Percentiles rank a stretch among this genome's conserved stretches.
phyloP scores from a whole-genome alignment of 2,113 vertebrate species.

The Vidua chalybeata region DNA sequence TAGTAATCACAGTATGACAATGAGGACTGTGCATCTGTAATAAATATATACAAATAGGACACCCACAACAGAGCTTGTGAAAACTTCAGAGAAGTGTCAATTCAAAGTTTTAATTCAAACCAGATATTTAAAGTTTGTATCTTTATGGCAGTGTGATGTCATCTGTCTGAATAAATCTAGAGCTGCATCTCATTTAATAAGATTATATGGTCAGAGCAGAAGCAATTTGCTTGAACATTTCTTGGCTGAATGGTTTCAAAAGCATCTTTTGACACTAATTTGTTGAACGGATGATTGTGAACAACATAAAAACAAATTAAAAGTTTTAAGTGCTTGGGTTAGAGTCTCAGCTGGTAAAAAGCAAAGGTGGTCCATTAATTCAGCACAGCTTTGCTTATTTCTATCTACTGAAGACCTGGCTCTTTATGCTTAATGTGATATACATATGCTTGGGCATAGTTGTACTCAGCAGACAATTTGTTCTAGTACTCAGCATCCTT shows the following conservation, averaged over 20 bases:
- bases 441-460: not conserved
- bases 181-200: constrained; percentile 29
- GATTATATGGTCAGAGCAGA: constrained; percentile 38
- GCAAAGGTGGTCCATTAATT: not conserved
- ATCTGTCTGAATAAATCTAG: not conserved
- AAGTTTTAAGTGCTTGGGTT: constrained; percentile 23
- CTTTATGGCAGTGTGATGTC: not conserved
- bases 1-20: not conserved
- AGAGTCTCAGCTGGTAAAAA: not conserved
- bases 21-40: not conserved
- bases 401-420: not conserved
- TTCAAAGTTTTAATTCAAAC: not conserved
- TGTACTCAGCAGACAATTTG: not conserved
- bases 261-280: constrained; percentile 61
- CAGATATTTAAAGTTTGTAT: not conserved
- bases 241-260: constrained; percentile 39
- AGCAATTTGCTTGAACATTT: constrained; percentile 48
- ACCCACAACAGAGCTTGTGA: not conserved
- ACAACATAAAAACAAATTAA: constrained; percentile 58
- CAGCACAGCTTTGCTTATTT: not conserved
- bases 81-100: not conserved
- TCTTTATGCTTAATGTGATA: not conserved
- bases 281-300: constrained; percentile 25
- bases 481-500: not conserved
- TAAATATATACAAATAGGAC: not conserved